Evolutionary conservation across 2,113 vertebrate genomes (phyloP).

Genomic region (Uria aalge): DNA sequence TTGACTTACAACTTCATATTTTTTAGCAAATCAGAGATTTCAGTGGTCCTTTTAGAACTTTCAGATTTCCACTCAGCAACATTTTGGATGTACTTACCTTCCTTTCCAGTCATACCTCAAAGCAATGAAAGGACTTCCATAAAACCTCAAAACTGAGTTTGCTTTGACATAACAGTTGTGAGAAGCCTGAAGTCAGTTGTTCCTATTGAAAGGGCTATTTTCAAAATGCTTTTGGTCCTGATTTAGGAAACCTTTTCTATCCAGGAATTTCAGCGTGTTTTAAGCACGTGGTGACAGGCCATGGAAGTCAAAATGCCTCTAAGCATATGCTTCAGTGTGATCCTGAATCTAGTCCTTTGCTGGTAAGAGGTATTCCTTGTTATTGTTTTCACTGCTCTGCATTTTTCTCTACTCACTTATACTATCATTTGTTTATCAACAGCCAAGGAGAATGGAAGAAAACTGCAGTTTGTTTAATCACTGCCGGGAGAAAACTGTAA

Average conservation of each 20-base stretch:
- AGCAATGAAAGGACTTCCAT: not conserved
- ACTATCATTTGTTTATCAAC: constrained; percentile 10
- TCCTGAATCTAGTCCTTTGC: not conserved
- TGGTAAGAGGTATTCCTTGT: not conserved
- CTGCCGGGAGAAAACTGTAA: constrained; percentile 51
- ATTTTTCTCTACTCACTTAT: not conserved
- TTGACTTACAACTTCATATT: not conserved
- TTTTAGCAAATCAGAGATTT: not conserved
- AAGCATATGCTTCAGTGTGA: not conserved
- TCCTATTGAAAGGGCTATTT: not conserved
- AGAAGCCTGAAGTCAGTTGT: not conserved
- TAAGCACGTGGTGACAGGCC: not conserved
- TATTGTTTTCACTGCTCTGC: not conserved
- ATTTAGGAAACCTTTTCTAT: not conserved
- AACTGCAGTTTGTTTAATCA: constrained; percentile 30
- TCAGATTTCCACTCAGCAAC: not conserved
- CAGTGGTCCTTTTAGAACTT: not conserved
- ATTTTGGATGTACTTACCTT: not conserved
- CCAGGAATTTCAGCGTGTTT: not conserved
- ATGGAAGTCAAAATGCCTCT: not conserved
- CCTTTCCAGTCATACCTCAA: not conserved
- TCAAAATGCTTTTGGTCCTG: not conserved
- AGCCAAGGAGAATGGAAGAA: not conserved
- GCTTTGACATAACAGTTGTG: not conserved
- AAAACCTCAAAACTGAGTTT: not conserved